These are phyloP conservation scores for Itoplectis maculator DNA, from an alignment of 2,888 invertebrate genomes.

Conservation along the genomic window DNA sequence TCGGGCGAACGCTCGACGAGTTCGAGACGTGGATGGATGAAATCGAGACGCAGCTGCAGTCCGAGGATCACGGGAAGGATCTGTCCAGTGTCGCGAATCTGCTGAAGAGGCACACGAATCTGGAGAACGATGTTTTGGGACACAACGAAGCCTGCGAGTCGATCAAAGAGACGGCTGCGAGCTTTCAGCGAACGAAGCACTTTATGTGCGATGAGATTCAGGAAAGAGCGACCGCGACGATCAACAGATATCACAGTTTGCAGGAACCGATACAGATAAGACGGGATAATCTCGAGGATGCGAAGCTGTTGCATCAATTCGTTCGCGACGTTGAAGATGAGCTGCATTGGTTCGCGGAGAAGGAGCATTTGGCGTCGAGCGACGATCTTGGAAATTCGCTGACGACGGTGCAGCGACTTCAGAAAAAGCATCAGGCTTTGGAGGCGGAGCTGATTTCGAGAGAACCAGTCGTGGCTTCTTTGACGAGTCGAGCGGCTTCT, in stretches of 20 bases:
- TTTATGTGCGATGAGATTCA: slow-evolving; percentile 96
- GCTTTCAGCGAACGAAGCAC: slow-evolving; percentile 92
- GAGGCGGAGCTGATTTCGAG: slow-evolving; percentile 95
- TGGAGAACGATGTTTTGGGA: slow-evolving; percentile 94
- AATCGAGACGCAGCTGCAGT: slow-evolving; percentile 90
- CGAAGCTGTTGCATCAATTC: slow-evolving; percentile 94
- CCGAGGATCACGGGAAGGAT: slow-evolving; percentile 94
- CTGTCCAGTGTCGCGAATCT: slow-evolving; percentile 94
- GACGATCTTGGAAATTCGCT: slow-evolving; percentile 89
- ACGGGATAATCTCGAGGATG: slow-evolving; percentile 96
- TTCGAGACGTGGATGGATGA: slow-evolving; percentile 97
- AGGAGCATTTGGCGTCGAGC: slow-evolving; percentile 90
- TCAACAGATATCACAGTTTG: slow-evolving; percentile 91
- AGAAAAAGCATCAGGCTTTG: slow-evolving; percentile 96
- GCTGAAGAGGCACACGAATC: slow-evolving; percentile 91
- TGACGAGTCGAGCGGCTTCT: slow-evolving; percentile 90
- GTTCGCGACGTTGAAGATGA: slow-evolving; percentile 97
- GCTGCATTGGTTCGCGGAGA: slow-evolving; percentile 94
- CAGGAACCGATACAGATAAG: slow-evolving; percentile 96
- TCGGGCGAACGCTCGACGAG: slow-evolving; percentile 95
- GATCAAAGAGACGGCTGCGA: slow-evolving; percentile 91
- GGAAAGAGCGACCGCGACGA: slow-evolving; percentile 88
- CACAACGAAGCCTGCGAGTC: slow-evolving; percentile 93
- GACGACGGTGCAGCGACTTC: slow-evolving; percentile 93
- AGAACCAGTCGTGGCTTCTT: slow-evolving; percentile 92